These are phyloP conservation scores for Muscicapa adusta DNA, from an alignment of 2,113 vertebrate genomes.

Conservation along the genomic window DNA sequence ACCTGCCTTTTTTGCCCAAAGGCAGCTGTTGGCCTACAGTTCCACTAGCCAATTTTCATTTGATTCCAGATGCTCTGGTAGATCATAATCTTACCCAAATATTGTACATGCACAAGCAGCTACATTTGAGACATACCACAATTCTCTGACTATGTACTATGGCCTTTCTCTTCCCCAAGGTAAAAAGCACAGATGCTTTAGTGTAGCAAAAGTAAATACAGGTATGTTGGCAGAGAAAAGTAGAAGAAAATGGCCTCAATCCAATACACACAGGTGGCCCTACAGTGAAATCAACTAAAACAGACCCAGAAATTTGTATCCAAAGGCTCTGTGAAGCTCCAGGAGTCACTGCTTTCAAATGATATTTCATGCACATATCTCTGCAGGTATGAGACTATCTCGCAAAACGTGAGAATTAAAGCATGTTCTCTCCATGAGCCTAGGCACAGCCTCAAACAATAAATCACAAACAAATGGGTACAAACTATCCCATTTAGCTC, in stretches of 20 bases:
- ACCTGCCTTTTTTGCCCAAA: background rate
- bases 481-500: background rate
- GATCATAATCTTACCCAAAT: background rate
- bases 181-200: background rate
- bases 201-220: background rate
- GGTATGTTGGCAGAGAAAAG: background rate
- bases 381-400: slow-evolving; percentile 20
- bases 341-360: background rate
- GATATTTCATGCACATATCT: slow-evolving; percentile 23
- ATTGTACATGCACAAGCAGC: background rate
- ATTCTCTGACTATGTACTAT: background rate
- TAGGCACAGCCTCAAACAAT: slow-evolving; percentile 16
- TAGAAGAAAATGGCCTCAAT: background rate
- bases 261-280: background rate
- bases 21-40: background rate
- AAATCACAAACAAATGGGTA: background rate
- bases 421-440: background rate
- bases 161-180: background rate
- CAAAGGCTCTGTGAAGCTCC: slow-evolving; percentile 8
- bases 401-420: slow-evolving; percentile 16
- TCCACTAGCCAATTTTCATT: background rate
- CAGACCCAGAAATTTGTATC: background rate
- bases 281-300: background rate
- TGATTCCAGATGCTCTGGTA: background rate
- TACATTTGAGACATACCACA: background rate